phyloP scores from a whole-genome alignment of 2,113 vertebrate genomes.

The Sula dactylatra region DNA sequence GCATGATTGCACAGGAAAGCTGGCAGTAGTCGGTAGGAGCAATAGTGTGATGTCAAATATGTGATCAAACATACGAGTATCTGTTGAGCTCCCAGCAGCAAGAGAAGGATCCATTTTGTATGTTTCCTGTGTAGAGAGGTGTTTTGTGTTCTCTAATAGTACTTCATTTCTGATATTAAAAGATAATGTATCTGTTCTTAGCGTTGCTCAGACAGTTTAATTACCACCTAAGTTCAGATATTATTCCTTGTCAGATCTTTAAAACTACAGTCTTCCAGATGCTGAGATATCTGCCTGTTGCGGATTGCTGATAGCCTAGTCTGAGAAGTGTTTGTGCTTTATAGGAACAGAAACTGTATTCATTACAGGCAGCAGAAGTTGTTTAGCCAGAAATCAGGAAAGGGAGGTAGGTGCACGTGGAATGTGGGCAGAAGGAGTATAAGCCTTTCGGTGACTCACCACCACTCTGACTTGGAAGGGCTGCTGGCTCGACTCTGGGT shows the following conservation, averaged over 20 bases:
- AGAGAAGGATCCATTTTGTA: constrained; percentile 63
- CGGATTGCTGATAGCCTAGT: not conserved
- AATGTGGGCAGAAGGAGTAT: not conserved
- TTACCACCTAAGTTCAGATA: constrained; percentile 69
- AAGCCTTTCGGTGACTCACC: not conserved
- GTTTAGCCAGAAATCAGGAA: not conserved
- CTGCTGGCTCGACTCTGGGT: not conserved
- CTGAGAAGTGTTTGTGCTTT: constrained; percentile 30
- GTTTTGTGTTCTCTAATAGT: constrained; percentile 64
- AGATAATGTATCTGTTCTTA: constrained; percentile 61
- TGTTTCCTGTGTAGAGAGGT: constrained; percentile 52
- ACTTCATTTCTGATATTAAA: constrained; percentile 64
- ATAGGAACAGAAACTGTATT: not conserved
- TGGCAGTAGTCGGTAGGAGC: constrained; percentile 55
- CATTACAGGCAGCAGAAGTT: not conserved
- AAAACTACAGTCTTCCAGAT: constrained; percentile 41
- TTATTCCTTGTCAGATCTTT: constrained; percentile 66
- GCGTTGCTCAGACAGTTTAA: constrained; percentile 63
- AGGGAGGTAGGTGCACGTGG: not conserved
- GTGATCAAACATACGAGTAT: constrained; percentile 38
- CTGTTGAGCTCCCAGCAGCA: constrained; percentile 40
- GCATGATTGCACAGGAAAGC: not conserved
- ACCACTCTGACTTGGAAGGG: not conserved
- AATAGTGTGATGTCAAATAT: constrained; percentile 41
- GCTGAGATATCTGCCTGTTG: constrained; percentile 62